These are phyloP conservation scores for Tragelaphus strepsiceros DNA, from an alignment of 2,113 vertebrate genomes.

Conservation along the genomic window DNA sequence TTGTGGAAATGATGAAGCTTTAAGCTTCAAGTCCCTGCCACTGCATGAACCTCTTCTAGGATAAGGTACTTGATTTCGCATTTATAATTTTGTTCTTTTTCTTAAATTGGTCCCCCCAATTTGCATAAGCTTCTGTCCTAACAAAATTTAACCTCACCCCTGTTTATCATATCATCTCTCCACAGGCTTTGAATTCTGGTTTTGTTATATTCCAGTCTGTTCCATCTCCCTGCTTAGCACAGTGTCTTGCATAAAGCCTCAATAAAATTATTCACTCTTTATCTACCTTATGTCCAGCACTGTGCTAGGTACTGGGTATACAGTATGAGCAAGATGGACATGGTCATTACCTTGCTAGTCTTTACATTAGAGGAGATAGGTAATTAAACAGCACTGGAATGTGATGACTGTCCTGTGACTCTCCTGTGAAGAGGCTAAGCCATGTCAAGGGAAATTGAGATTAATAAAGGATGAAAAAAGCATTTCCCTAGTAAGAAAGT, in stretches of 20 bases:
- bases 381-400: neutral
- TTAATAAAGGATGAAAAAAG: neutral
- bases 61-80: neutral
- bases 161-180: neutral
- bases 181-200: neutral
- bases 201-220: neutral
- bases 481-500: neutral
- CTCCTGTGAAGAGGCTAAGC: neutral
- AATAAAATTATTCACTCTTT: neutral
- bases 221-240: neutral
- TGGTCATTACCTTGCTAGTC: neutral
- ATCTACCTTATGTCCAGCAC: neutral
- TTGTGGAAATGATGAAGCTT: neutral
- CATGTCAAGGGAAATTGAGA: neutral
- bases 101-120: neutral
- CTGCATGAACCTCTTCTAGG: neutral
- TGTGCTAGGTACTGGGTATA: neutral
- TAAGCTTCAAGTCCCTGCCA: neutral
- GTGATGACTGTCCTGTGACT: neutral
- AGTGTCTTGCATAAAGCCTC: neutral
- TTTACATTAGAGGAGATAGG: neutral
- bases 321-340: neutral
- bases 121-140: neutral
- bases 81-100: neutral
- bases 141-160: neutral